These are phyloP conservation scores for Anoura caudifer DNA, from an alignment of 2,113 vertebrate genomes.

Conservation along the genomic window DNA sequence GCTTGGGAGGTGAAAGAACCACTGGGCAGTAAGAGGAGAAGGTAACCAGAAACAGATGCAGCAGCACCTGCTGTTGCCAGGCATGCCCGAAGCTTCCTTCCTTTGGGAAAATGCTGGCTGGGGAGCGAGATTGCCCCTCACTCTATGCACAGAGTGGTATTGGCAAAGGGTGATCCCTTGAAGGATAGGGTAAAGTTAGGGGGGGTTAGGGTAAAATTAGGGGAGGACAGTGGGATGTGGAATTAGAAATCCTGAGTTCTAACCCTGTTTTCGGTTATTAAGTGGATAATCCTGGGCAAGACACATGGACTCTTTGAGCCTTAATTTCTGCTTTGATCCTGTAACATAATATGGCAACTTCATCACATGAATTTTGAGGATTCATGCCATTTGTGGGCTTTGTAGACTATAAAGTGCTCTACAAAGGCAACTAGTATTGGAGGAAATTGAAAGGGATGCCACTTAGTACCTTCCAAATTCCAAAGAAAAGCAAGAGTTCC, in stretches of 20 bases:
- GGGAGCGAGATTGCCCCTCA: accelerated
- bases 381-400: neutral
- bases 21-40: neutral
- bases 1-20: neutral
- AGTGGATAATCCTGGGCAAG: neutral
- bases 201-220: neutral
- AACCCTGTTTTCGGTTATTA: neutral
- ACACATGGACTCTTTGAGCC: neutral
- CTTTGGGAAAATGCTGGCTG: neutral
- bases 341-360: neutral
- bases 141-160: too few relatives aligned
- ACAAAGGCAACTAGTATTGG: neutral
- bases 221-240: neutral
- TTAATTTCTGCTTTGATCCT: neutral
- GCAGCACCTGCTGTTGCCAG: neutral
- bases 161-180: accelerated
- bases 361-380: neutral
- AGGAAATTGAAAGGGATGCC: neutral
- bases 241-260: neutral
- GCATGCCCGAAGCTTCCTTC: neutral
- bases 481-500: neutral
- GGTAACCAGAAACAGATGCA: neutral
- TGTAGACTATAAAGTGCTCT: neutral
- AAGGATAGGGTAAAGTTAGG: neutral
- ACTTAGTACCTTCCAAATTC: neutral